Base-by-base conservation (phyloP, 2,888 invertebrate genomes). In the Phaonia tiefii region DNA sequence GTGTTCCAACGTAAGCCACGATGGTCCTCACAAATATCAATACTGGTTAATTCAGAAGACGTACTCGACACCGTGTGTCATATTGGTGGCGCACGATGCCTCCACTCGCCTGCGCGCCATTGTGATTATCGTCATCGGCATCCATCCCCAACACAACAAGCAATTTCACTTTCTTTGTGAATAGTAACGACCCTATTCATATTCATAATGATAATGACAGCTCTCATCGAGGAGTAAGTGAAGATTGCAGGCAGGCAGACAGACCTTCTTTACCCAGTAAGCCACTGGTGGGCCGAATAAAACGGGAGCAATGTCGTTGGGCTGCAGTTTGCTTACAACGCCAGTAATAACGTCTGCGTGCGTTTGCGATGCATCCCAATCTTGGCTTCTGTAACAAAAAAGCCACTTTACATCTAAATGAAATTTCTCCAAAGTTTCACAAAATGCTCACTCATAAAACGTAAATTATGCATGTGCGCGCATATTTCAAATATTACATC, bases 141-240 rank as follows among this genome's bases (percentile, higher is more conserved):
- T 39, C 5, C 42, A 67, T 31, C 37, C 37, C 58, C 17, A 65
- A 25, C 54, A 20, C 70, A 7, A 58, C 42, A 58, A 54, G n/a
- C 26, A 78, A 70, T 81, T 78, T 81, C 78, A 78, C 81, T 81
- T 81, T 81, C 78, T 72, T 72, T 78, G 72, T 75, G 69, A 39
- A 56, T 77, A 75, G 71, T 69, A 78, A 75, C 15, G 67, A 78
- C 72, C 49, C 46, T 72, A 63, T 63, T 63, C 63, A 22, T 63
- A 42, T 31, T 31, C 31, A 31, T 31, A 31, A 31, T 8, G 31
- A 22, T 42, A 63, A 22, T 63, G 11, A 1, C 20, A 1, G 10
- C 15, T 17, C n/a, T 22, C 20, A 63, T 22, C 13, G 37, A 42
- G 8, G 20, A 42, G 63, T 42, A 63, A 37, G 13, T 22, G 8